Percentiles rank a stretch among this genome's conserved stretches.
These are phyloP conservation scores for Aratinga solstitialis DNA, from an alignment of 2,797 vertebrate species.

Conservation along the genomic window DNA sequence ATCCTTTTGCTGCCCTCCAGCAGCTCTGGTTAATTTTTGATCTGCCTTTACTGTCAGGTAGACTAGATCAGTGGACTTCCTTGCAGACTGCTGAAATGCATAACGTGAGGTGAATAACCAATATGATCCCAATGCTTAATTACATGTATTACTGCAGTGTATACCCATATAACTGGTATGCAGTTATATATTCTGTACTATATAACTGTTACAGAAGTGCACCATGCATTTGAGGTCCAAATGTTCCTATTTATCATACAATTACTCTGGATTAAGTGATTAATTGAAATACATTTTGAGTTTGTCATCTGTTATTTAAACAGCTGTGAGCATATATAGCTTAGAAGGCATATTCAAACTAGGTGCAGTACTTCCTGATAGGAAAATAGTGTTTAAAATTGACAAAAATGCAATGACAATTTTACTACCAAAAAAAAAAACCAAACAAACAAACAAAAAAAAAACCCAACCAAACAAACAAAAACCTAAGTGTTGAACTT, in stretches of 20 bases:
- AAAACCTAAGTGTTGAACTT: background rate
- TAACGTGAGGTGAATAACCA: background rate
- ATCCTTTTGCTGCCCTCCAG: background rate
- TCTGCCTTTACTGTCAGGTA: background rate
- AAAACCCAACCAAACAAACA: background rate
- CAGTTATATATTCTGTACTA: no score
- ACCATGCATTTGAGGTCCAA: background rate
- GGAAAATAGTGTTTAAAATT: background rate
- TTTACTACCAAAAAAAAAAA: background rate
- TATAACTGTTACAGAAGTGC: background rate
- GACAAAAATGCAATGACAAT: background rate
- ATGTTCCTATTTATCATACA: background rate
- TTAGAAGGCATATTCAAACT: background rate
- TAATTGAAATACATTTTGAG: background rate
- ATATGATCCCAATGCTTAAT: background rate
- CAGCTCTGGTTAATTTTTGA: background rate
- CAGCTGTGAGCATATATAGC: background rate
- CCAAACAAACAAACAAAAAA: background rate
- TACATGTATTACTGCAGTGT: background rate
- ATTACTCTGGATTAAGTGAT: background rate
- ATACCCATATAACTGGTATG: no score
- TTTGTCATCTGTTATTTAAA: background rate
- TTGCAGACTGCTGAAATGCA: background rate
- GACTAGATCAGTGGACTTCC: background rate
- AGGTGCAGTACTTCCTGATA: background rate